Base-by-base conservation (phyloP, 2,888 invertebrate species). In the Cryptocephalus primarius region DNA sequence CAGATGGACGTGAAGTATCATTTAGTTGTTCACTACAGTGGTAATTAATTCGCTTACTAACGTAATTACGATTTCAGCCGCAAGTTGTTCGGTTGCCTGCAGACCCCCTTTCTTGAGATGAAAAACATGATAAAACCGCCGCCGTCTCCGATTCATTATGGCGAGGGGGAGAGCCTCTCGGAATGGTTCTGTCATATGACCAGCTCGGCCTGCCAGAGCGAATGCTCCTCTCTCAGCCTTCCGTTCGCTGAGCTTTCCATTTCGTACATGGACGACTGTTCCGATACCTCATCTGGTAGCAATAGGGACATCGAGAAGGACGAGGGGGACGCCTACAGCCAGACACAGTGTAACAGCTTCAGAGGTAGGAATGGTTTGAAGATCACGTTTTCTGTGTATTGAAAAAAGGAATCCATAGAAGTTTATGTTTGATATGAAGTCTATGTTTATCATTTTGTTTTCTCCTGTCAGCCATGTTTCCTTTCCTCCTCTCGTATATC, bases 31-130 rank as follows among this genome's bases (percentile, higher is more conserved):
- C 6, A 22, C 22, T 22, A 6, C 22, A 22, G 22, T 36, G 36
- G 36, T 4, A 4, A 36, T 12, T 36, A 40, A 40, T n/a, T 40
- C 2, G 8, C 32, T 41, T 10, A 43, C 31, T 13, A 14, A 36
- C 46, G 11, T 69, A 69, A 4, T 22, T 22, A 22, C 22, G 22
- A 22, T 22, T 22, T 40, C 61, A 76, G 77, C 49, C 73, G 73
- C 40, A 78, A 77, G 60, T 63, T 78, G 42, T 73, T 78, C 61
- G 75, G 76, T 49, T 78, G 78, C 64, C 72, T 79, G 55, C 77
- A 78, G 67, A 73, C 76, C 10, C 77, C 77, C 44, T 67, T 78
- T 55, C 68, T 76, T 58, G 74, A 78, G 60, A 64, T 78, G 63
- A 68, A 75, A 47, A 76, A 76, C 54, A 75, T 77, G 74, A 68